A percentile compares a stretch with the other conserved stretches of the same genome.
phyloP scores from a whole-genome alignment of 1,140 invertebrate genomes.

The Nebria ingens region DNA sequence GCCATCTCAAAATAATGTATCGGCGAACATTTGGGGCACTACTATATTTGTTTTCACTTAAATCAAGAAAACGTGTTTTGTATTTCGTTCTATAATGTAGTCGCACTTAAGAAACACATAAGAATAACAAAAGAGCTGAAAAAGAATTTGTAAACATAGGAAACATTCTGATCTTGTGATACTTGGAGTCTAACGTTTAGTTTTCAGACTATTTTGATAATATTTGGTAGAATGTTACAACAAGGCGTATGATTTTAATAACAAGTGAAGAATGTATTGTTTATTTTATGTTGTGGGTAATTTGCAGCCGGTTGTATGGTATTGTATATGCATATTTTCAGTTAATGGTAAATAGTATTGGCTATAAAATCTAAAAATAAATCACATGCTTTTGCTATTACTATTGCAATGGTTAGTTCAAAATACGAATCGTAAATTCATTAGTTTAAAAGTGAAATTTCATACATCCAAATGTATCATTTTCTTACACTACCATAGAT shows the following conservation, averaged over 20 bases:
- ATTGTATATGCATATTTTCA: too few relatives aligned
- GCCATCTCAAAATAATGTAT: background rate
- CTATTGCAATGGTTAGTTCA: too few relatives aligned
- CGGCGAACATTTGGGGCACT: background rate
- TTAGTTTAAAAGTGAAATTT: too few relatives aligned
- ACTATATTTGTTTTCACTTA: background rate
- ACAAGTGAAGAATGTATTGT: background rate
- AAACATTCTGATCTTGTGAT: background rate
- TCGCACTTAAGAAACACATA: background rate
- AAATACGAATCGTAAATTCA: too few relatives aligned
- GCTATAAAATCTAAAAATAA: too few relatives aligned
- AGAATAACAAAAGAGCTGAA: background rate
- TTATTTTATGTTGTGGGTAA: background rate
- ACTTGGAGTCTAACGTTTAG: background rate
- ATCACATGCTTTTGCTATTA: too few relatives aligned
- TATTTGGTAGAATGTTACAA: too few relatives aligned
- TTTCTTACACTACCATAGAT: too few relatives aligned
- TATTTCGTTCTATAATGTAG: background rate
- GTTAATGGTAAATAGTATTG: too few relatives aligned
- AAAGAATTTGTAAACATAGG: background rate
- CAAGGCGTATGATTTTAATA: background rate
- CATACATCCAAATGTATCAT: too few relatives aligned
- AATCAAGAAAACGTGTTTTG: too few relatives aligned
- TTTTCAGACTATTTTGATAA: background rate
- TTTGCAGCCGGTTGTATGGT: too few relatives aligned